Evolutionary conservation across 1,140 invertebrate species (phyloP), one percentile per base, ranked within the genome.

Genomic region (Calycopis cecrops): DNA sequence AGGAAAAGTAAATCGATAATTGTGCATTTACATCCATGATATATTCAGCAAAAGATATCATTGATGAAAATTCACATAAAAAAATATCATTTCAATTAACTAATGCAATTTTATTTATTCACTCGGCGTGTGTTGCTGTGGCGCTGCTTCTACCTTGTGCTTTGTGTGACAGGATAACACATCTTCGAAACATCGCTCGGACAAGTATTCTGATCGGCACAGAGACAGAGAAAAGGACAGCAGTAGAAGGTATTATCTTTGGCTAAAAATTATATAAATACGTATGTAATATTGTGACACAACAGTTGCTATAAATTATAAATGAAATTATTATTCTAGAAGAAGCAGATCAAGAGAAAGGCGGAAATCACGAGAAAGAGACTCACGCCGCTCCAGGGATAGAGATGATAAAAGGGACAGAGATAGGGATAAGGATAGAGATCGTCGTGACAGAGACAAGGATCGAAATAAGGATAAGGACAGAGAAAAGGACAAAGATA

Each of bases 111-210:
- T 85, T 87, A 84, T 88, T 87, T 84, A 88, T 83, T 88, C 85
- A 87, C 80, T 81, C 81, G 82, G 83, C 85, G 84, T 85, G 81
- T 85, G 81, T 84, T 87, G 85, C 82, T 88, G 84, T 87, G 84
- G 78, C 78, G 85, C 80, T 87, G 85, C 85, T 88, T 87, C 87
- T 88, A 88, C 87, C 86, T 88, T 88, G 85, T 88, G 86, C 85
- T 88, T 88, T 88, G 86, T 88, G 86, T 88, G 86, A 88, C 87
- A 88, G 87, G 87, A 88, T 83, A 87, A 85, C 73, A 86, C 82
- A 72, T 84, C 87, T 73, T 85, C 86, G 76, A 88, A 88, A 75
- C 86, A 88, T 74, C 86, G 85, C 53, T 80, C 82, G 62, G 87
- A 88, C 76, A 88, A 88, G 79, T 79, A 87, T 77, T 81, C 85